Base-by-base conservation (phyloP, 2,797 vertebrate genomes). In the Tenualosa thibaudeaui region DNA sequence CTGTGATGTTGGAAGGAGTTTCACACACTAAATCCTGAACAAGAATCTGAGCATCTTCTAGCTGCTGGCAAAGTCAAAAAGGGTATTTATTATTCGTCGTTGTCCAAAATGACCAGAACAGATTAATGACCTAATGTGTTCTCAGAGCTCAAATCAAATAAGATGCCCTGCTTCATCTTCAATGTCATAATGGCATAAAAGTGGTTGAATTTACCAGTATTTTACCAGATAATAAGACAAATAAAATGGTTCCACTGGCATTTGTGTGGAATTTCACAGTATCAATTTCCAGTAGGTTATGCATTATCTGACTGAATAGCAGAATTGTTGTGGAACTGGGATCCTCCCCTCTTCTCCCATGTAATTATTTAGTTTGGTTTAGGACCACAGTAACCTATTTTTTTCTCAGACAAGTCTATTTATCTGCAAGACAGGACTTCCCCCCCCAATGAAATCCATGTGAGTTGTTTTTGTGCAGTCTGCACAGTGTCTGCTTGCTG, bases 281-380 rank as follows among this genome's bases (percentile, higher is more conserved):
- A 13, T 68, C 31, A 15, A 13, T 37, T 12, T 40, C 37, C 31
- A 75, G 40, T 26, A 31, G 9, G 26, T 65, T 26, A 75, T 15
- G 15, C 68, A 75, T 13, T 40, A 17, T 75, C 31, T 75, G 68
- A 43, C 31, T 75, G 68, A 13, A 19, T 13, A 8, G 68, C 15
- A 75, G 68, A 75, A 75, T 19, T 75, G 24, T 75, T 65, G 24
- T 65, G 12, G 10, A 65, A 65, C 12, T 17, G 31, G 68, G 15
- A 40, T 75, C 13, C 24, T 75, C 37, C 31, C 3, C 40, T 75
- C 37, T 15, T 43, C 31, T 43, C 31, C 13, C 31, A 75, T 75
- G 31, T 75, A 43, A 40, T 75, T 75, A 40, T 43, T 75, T 17
- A 12, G 31, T 75, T 75, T 75, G 68, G 68, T 75, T 75, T 75